Conservation (phyloP, 2,113 vertebrate genomes). For the Macroglossus sobrinus region DNA sequence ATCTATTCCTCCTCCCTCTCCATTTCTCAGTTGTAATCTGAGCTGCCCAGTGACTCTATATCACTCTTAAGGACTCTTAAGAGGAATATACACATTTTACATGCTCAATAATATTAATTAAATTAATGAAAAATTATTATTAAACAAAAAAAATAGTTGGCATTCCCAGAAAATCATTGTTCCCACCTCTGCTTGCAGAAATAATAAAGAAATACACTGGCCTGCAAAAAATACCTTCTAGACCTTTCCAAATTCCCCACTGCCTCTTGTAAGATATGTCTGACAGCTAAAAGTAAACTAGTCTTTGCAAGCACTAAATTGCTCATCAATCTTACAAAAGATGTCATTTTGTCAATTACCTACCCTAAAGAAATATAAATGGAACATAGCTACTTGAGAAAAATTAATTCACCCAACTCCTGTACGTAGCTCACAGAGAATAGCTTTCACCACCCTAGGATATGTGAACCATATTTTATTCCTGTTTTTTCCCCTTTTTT, state of each 20-base stretch:
- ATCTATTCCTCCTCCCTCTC: background rate
- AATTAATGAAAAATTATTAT: background rate
- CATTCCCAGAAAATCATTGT: background rate
- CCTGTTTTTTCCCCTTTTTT: background rate
- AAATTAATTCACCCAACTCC: background rate
- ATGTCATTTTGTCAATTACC: slow-evolving; percentile 29
- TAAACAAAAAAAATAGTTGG: background rate
- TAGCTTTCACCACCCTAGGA: background rate
- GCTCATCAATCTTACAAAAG: slow-evolving; percentile 31
- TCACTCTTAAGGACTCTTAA: background rate
- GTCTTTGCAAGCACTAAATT: slow-evolving; percentile 24
- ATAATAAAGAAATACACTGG: background rate
- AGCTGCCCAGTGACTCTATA: background rate
- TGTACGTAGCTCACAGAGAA: background rate
- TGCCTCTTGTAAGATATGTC: background rate
- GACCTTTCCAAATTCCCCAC: slow-evolving; percentile 9
- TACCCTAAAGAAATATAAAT: slow-evolving; percentile 48
- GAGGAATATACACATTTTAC: background rate
- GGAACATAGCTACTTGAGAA: background rate
- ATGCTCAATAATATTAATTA: background rate
- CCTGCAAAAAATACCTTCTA: background rate
- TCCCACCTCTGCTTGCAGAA: background rate
- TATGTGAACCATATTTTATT: background rate
- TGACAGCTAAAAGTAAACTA: slow-evolving; percentile 15
- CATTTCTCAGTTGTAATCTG: background rate